Base-by-base conservation (phyloP, 2,888 invertebrate species). In the Conus canariensis region DNA sequence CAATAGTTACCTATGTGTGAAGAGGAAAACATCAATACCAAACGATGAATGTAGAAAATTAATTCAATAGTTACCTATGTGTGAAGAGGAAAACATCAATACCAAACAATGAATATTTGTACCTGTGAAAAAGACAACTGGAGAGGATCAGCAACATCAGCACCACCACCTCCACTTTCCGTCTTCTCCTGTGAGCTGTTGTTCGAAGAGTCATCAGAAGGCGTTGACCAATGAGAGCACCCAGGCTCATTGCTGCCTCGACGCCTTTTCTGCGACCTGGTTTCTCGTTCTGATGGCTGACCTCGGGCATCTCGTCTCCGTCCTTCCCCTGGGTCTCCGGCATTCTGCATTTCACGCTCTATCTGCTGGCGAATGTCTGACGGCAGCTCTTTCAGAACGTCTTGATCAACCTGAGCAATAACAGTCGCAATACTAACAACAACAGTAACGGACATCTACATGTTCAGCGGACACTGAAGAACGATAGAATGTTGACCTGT, bases 281-380 rank as follows among this genome's bases (percentile, higher is more conserved):
- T 83, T 56, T 83, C 82, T 83, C 82, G 56, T 58, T 83, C 56
- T 25, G 14, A 60, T 12, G 22, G 56, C 58, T 83, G 85, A 85
- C 64, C 30, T 16, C 58, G 10, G 19, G 56, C 22, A 6, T 14
- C 30, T 14, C 14, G 45, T 25, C 14, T 30, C n/a, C 45, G 25
- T 19, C 87, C 64, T 45, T 64, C 30, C 12, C n/a, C 10, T n/a
- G 8, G 14, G 83, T 56, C 85, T 14, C 6, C 25, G 64, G 86
- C 86, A 8, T 14, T 8, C 14, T 25, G 91, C 60, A 95, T 90
- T 86, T 95, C 95, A 64, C 92, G 92, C 90, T 95, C 96, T 22
- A 97, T 96, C 93, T 97, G 97, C 88, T 95, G 94, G 90, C 96
- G 96, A 88, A 97, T 96, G 77, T 97, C 97, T 70, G 95, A 95